Evolutionary conservation across 2,113 vertebrate species (phyloP), one percentile per base, ranked within the genome.

Genomic region (Poeciliopsis retropinna): DNA sequence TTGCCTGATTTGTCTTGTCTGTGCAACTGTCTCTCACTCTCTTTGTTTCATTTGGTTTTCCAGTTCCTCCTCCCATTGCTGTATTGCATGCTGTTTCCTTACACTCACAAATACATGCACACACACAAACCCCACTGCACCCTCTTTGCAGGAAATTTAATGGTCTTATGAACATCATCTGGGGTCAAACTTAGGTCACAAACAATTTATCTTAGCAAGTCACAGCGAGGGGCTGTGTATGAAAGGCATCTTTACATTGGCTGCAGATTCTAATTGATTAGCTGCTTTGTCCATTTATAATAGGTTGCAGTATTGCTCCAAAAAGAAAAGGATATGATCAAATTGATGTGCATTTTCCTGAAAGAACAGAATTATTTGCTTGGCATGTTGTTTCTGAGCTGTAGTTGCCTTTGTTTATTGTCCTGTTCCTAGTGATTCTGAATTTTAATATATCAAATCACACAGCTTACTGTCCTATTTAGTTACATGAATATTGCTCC

Each of bases 101-200:
- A 32, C 65, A 69, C 51, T 62, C 70, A 37, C 62, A 76, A 68
- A 65, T 62, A 31, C 64, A 64, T 34, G 66, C 65, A 57, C 47
- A 10, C 34, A 60, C 62, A 82, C 54, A 65, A 82, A 60, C 60
- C 79, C 71, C 65, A 68, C 77, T 69, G 79, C 85, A 80, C 78
- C 80, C 82, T 86, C 83, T 87, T 93, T 91, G 86, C 79, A 88
- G 85, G 85, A 87, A 88, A 92, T 94, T 91, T 93, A 92, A 90
- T 92, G 92, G 89, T 92, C 92, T 92, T 91, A 89, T 94, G 93
- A 93, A 93, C 93, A 94, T 93, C 91, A 88, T 90, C 86, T 75
- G 39, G 88, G 93, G 92, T 95, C 93, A 92, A 87, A 78, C 86
- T 89, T 75, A 79, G 93, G 93, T 94, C 93, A 92, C 76, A 92